These are phyloP conservation scores for Lasioglossum malachurum DNA, from an alignment of 2,888 invertebrate species.

Conservation along the genomic window DNA sequence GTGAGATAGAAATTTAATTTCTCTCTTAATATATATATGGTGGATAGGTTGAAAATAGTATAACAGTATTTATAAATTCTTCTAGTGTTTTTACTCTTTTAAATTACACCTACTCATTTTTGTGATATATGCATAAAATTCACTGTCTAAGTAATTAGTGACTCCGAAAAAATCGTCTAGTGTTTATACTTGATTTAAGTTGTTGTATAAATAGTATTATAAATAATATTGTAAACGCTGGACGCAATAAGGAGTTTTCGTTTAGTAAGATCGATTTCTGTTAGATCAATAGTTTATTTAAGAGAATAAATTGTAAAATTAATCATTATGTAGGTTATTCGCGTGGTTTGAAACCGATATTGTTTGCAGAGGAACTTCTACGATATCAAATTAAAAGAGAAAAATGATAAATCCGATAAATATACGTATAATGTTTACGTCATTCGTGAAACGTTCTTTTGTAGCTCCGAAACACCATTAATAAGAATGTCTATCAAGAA, in stretches of 20 bases:
- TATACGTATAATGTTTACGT: not conserved
- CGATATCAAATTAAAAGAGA: not conserved
- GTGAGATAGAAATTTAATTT: too few species aligned
- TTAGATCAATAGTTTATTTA: not conserved
- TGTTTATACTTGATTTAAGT: not conserved
- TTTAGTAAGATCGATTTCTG: not conserved
- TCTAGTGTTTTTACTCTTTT: too few species aligned
- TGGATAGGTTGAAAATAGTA: too few species aligned
- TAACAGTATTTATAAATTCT: too few species aligned
- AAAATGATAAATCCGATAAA: not conserved
- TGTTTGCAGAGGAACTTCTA: not conserved
- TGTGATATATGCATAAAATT: too few species aligned
- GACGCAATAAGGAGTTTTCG: not conserved
- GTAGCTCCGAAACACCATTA: not conserved
- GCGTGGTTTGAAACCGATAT: conserved; percentile 1
- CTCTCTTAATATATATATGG: too few species aligned
- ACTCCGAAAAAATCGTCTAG: not conserved
- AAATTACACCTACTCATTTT: too few species aligned
- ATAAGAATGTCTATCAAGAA: not conserved
- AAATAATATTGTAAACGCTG: not conserved
- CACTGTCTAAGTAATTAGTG: not conserved
- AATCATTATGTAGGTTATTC: not conserved
- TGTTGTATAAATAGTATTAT: not conserved
- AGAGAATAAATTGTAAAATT: not conserved
- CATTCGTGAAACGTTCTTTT: not conserved